Evolutionary conservation across 2,888 invertebrate genomes (phyloP).

Genomic region (Leptopilina syphax): DNA sequence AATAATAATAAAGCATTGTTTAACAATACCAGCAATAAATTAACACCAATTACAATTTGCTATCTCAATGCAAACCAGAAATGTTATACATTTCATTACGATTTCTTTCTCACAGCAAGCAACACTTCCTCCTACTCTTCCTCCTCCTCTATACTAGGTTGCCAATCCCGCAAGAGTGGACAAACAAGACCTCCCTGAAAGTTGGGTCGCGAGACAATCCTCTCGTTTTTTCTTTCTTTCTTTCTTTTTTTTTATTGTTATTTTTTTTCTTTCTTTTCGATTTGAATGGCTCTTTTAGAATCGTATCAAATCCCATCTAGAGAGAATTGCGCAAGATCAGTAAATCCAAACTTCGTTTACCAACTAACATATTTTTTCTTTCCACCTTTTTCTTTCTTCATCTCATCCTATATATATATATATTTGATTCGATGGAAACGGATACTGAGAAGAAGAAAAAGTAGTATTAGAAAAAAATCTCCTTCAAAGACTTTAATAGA

Average conservation of each 20-base stretch:
- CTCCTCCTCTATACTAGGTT: not conserved
- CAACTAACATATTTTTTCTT: not conserved
- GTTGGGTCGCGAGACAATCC: slow-evolving; percentile 25
- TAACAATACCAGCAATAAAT: not conserved
- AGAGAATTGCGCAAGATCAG: slow-evolving; percentile 29
- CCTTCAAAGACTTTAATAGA: too few species aligned
- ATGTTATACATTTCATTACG: slow-evolving; percentile 15
- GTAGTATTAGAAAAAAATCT: too few species aligned
- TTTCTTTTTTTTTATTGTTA: not conserved
- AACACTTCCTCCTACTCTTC: slow-evolving; percentile 5
- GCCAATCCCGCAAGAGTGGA: not conserved
- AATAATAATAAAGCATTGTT: too few species aligned
- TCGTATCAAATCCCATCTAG: slow-evolving; percentile 27
- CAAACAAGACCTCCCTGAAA: slow-evolving; percentile 39
- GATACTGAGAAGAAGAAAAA: not conserved
- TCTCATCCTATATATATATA: too few species aligned
- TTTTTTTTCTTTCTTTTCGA: not conserved
- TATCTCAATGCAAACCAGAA: not conserved
- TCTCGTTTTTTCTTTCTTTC: not conserved
- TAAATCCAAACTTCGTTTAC: not conserved
- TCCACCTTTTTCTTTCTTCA: not conserved
- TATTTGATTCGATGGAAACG: not conserved
- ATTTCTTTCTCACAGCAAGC: slow-evolving; percentile 7
- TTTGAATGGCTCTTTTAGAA: slow-evolving; percentile 36
- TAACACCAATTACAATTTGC: not conserved